Conservation (phyloP, 2,113 vertebrate genomes). For the Tupaia tana region DNA sequence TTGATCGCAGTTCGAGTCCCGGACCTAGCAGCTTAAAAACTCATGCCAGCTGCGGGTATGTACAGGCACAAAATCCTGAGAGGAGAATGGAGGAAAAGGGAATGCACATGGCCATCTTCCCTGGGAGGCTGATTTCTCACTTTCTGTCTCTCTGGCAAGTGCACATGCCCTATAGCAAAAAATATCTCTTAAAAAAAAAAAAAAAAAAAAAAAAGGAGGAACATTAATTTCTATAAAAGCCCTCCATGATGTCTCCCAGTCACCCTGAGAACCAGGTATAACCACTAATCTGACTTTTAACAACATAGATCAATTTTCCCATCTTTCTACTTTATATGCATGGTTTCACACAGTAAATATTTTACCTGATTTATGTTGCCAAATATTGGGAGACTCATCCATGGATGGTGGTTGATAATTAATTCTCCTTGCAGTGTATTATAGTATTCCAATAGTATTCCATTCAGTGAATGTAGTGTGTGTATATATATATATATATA, state of each 20-base stretch:
- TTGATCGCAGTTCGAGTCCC: too few species aligned
- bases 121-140: too few species aligned
- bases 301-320: not conserved
- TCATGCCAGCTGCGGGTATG: too few species aligned
- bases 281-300: not conserved
- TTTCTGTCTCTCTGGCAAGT: too few species aligned
- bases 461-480: not conserved
- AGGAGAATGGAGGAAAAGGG: too few species aligned
- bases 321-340: not conserved
- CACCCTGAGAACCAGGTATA: not conserved
- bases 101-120: too few species aligned
- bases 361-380: not conserved
- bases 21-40: too few species aligned
- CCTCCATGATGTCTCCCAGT: not conserved
- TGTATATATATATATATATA: too few species aligned
- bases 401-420: not conserved
- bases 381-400: not conserved
- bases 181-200: too few species aligned
- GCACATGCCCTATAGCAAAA: too few species aligned
- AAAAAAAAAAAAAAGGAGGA: too few species aligned
- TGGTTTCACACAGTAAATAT: not conserved
- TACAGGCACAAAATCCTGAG: too few species aligned
- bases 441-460: accelerated
- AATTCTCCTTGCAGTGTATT: not conserved
- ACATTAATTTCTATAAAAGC: not conserved